A percentile compares a stretch with the other conserved stretches of the same genome.
phyloP scores from a whole-genome alignment of 2,888 invertebrate species.

The Pseudeuparius sepicola region DNA sequence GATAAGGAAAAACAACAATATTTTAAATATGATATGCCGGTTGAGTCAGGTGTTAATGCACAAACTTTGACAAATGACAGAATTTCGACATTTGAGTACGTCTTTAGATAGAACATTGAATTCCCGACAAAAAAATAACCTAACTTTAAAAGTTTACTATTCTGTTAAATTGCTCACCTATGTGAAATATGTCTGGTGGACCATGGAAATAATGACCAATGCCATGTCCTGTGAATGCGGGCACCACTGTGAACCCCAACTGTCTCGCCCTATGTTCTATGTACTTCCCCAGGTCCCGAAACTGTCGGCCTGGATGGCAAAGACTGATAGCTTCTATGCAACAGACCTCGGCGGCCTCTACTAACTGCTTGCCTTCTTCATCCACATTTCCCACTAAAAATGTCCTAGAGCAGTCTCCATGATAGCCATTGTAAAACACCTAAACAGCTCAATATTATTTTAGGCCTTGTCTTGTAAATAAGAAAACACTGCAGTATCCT shows the following conservation, averaged over 20 bases:
- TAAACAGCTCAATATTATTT: too few relatives aligned
- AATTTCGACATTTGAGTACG: too few relatives aligned
- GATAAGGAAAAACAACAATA: too few relatives aligned
- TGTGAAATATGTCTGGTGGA: constrained; percentile 81
- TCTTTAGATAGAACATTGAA: too few relatives aligned
- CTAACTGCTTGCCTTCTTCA: constrained; percentile 56
- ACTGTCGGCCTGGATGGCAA: constrained; percentile 52
- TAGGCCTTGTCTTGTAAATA: too few relatives aligned
- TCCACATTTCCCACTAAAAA: constrained; percentile 79
- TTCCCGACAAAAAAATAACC: too few relatives aligned
- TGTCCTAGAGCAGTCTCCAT: constrained; percentile 88
- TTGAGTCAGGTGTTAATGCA: too few relatives aligned
- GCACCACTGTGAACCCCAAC: constrained; percentile 58
- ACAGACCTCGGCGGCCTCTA: constrained; percentile 60
- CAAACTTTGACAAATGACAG: too few relatives aligned
- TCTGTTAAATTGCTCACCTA: constrained; percentile 52
- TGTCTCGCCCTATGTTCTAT: constrained; percentile 55
- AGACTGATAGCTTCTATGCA: constrained; percentile 50
- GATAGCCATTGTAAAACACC: constrained; percentile 74
- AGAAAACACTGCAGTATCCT: too few relatives aligned
- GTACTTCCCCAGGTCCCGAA: constrained; percentile 49
- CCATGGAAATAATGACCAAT: constrained; percentile 90
- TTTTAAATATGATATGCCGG: too few relatives aligned
- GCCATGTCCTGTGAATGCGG: constrained; percentile 83
- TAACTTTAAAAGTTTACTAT: too few relatives aligned